Evolutionary conservation across 1,140 invertebrate genomes (phyloP).

Genomic region (Alviniconcha marisindica): DNA sequence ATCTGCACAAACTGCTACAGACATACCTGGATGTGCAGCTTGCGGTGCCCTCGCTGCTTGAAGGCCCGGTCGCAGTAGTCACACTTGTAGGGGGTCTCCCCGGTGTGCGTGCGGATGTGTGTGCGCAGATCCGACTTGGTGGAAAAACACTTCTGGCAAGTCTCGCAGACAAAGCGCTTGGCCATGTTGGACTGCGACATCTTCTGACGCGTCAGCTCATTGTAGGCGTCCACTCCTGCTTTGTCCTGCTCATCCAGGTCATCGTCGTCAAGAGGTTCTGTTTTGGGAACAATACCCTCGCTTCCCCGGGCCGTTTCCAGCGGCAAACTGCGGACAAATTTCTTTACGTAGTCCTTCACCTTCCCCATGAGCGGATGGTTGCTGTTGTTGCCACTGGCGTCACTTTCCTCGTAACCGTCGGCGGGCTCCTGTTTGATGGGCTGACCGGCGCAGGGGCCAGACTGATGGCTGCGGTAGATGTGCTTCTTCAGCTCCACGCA

Average conservation of each 20-base stretch:
- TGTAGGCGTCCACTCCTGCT: slow-evolving; percentile 43
- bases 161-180: slow-evolving; percentile 48
- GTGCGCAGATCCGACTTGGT: slow-evolving; percentile 49
- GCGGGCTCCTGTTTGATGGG: slow-evolving; percentile 5
- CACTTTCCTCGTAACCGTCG: neutral
- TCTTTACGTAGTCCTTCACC: neutral
- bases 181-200: slow-evolving; percentile 31
- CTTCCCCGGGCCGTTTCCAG: neutral
- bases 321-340: neutral
- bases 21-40: slow-evolving; percentile 47
- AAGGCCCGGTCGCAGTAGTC: slow-evolving; percentile 52
- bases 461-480: slow-evolving; percentile 44
- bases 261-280: neutral
- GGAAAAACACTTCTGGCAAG: slow-evolving; percentile 44
- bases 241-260: neutral
- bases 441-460: neutral
- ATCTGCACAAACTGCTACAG: neutral
- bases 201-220: slow-evolving; percentile 37
- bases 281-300: neutral
- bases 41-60: slow-evolving; percentile 50
- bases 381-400: neutral
- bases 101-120: slow-evolving; percentile 50
- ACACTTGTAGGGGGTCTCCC: slow-evolving; percentile 51
- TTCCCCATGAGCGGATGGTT: neutral
- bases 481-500: slow-evolving; percentile 45